Evolutionary conservation across 2,888 invertebrate genomes (phyloP), one percentile per base, ranked within the genome.

Genomic region (Phrixothrix hirtus): DNA sequence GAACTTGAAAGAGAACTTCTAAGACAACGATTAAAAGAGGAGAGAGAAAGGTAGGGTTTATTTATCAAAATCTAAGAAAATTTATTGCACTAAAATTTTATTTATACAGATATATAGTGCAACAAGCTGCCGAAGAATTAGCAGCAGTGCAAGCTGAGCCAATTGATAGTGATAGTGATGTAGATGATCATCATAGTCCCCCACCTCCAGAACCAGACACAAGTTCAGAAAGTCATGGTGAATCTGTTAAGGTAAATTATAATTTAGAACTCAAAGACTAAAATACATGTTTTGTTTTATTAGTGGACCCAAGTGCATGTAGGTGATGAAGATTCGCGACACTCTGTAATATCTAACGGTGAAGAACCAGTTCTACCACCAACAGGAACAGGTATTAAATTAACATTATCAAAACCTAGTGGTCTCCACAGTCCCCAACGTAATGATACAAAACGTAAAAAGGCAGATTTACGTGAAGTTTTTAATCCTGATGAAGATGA

Each of bases 401-500:
- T 76, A 32, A 76, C 75, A n/a, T 59, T 76, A 17, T 66, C 72
- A 2, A 77, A 76, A 63, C 76, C 77, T 1, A 71, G 72, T 34
- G 68, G 70, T 52, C 69, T 72, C 13, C 74, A 80, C 58, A 79
- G 79, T 49, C 73, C 57, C 2, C 31, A 13, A 25, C 41, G 44
- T 12, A 54, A 55, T 17, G 77, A 78, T 62, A 78, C 80, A 57
- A 85, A 87, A 61, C 66, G 74, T 66, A 88, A 75, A 41, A 90
- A 88, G 72, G 79, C 89, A 55, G 89, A 89, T 60, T 85, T 92
- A 0, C 86, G 88, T 59, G 90, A 90, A 67, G 91, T 92, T 2
- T 93, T 93, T 71, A 92, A 90, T 75, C 88, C 87, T 51, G 92
- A 92, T 62, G 92, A 92, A 62, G 88, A 88, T 61, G 86, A 86